Base-by-base conservation (phyloP, 37 sponge, comb jelly and placozoan species). In the Aphrocallistes beatrix region DNA sequence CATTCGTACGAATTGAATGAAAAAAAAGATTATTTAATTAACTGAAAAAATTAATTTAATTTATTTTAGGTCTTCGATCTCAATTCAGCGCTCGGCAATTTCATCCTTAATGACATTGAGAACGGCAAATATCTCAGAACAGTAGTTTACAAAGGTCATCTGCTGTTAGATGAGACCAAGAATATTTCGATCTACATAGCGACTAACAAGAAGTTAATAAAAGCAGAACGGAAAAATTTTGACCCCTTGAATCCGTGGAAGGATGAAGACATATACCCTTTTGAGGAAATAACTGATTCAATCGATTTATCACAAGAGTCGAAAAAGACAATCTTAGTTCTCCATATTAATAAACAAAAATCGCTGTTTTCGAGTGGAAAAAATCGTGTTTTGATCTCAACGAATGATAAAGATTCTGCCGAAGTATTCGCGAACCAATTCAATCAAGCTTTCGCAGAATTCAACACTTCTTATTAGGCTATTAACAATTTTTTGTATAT, bases 51-150 rank as follows among this genome's bases (percentile, higher is more conserved):
- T 42, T 42, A 13, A 42, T 42, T 13, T 42, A 42, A 42, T 42
- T 42, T 42, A 42, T 28, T 60, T 30, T 60, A 60, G 75, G 75
- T 60, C 8, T 60, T 19, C 21, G 75, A 60, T 30, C n/a, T 60
- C 25, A 19, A 60, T 32, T 60, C 75, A 19, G 75, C 75, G 3
- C 75, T 60, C 8, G 75, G 75, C 34, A 60, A 60, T 60, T 60
- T 60, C 75, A 60, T 60, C 34, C 75, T 60, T 6, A 60, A 60
- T 60, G 75, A 60, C 75, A 60, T 60, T 25, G 75, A 60, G n/a
- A 60, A 60, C 21, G 75, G 32, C 3, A 60, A 60, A 60, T 60
- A 60, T 28, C 75, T 60, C 8, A 19, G 75, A 6, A 60, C 75
- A 19, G 32, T 60, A 8, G 75, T 60, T 3, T 60, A 60, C 75